phyloP scores from a whole-genome alignment of 2,888 invertebrate genomes.

The Drosophila anomelani region DNA sequence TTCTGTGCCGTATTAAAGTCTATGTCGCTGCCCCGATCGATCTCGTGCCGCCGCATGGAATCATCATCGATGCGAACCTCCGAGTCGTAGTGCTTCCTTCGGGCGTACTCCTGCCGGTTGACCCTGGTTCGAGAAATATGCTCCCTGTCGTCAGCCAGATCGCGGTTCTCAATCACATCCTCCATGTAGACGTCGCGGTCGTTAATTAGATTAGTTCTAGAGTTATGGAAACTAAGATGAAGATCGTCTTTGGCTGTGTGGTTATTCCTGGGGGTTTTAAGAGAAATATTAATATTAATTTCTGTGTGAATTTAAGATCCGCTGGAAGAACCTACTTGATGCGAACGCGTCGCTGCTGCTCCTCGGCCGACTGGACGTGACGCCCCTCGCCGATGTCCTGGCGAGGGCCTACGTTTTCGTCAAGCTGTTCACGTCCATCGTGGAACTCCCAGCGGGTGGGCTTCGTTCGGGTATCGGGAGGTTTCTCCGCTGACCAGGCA shows the following conservation, averaged over 20 bases:
- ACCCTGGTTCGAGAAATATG: constrained; percentile 77
- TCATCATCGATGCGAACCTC: constrained; percentile 88
- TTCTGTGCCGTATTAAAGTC: constrained; percentile 83
- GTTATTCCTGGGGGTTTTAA: constrained; percentile 75
- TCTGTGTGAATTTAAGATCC: rapidly evolving
- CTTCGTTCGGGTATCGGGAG: constrained; percentile 87
- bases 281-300: neutral
- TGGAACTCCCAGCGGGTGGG: constrained; percentile 90
- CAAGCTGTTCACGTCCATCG: constrained; percentile 86
- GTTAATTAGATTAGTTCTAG: constrained; percentile 84
- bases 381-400: constrained; percentile 59
- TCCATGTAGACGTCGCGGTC: constrained; percentile 84
- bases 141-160: constrained; percentile 69
- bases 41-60: constrained; percentile 91
- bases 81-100: constrained; percentile 63
- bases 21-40: constrained; percentile 90
- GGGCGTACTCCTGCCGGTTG: constrained; percentile 68
- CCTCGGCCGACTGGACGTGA: constrained; percentile 82
- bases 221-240: constrained; percentile 84
- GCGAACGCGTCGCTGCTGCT: constrained; percentile 82
- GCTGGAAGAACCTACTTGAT: constrained; percentile 73
- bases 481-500: constrained; percentile 93
- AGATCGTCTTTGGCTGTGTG: constrained; percentile 83
- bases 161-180: constrained; percentile 80
- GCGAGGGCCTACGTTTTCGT: constrained; percentile 84